These are phyloP conservation scores for Minunthozetes semirufus DNA, from an alignment of 2,888 invertebrate species.

Conservation along the genomic window DNA sequence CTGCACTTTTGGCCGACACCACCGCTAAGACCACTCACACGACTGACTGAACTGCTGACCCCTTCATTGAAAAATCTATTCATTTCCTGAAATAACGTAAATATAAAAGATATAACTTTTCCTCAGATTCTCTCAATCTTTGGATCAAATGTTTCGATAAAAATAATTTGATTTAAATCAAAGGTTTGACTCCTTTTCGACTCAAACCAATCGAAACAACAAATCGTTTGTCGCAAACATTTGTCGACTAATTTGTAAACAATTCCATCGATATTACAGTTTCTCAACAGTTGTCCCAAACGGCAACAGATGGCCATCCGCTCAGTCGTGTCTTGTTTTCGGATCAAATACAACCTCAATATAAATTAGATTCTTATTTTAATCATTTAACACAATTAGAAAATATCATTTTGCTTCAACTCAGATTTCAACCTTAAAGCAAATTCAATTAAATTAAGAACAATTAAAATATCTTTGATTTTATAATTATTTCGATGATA, in stretches of 20 bases:
- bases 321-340: not conserved
- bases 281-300: not conserved
- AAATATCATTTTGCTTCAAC: too few species aligned
- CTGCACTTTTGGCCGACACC: not conserved
- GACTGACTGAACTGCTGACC: not conserved
- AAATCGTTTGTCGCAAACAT: not conserved
- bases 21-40: slow-evolving; percentile 2
- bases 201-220: not conserved
- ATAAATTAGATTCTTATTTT: too few species aligned
- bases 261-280: slow-evolving; percentile 7
- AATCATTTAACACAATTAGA: too few species aligned
- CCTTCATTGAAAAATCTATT: not conserved
- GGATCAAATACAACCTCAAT: too few species aligned
- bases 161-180: not conserved
- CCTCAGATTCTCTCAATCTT: not conserved
- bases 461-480: too few species aligned
- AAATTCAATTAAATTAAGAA: too few species aligned
- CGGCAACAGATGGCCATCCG: not conserved
- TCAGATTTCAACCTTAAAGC: too few species aligned
- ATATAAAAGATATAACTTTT: not conserved
- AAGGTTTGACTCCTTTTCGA: too few species aligned
- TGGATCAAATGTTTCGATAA: not conserved
- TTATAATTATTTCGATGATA: too few species aligned
- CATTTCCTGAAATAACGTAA: not conserved
- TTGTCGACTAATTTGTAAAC: not conserved